A percentile compares a stretch with the other conserved stretches of the same genome.
These are phyloP conservation scores for Xerus rutilus DNA, from an alignment of 2,797 vertebrate genomes.

Conservation along the genomic window DNA sequence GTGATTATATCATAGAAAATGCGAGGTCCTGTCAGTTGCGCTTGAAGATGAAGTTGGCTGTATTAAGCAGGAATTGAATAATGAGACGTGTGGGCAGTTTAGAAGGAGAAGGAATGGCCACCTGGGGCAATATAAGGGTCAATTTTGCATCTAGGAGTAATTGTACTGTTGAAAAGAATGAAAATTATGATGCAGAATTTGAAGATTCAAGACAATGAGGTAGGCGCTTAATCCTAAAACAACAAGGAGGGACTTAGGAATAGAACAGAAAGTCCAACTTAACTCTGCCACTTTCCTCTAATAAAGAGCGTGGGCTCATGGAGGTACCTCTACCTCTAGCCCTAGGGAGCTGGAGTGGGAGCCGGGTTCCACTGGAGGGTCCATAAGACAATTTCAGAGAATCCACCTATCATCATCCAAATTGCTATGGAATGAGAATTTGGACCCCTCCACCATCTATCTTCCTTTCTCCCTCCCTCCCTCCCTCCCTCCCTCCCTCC, in stretches of 20 bases:
- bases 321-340: background rate
- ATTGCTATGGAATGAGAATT: background rate
- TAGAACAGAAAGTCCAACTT: background rate
- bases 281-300: background rate
- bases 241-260: background rate
- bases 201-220: background rate
- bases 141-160: background rate
- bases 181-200: background rate
- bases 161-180: constrained; percentile 20
- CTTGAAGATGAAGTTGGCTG: constrained; percentile 70
- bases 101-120: constrained; percentile 65
- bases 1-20: constrained; percentile 33
- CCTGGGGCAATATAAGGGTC: background rate
- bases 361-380: background rate
- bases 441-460: background rate
- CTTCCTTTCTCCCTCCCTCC: too few species aligned
- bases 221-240: background rate
- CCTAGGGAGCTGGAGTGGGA: background rate
- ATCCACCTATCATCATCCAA: background rate
- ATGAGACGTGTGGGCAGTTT: constrained; percentile 69
- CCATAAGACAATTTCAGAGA: background rate
- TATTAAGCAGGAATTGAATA: constrained; percentile 71
- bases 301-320: background rate
- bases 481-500: too few species aligned
- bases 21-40: constrained; percentile 46